Percentiles rank a stretch among this genome's conserved stretches.
These are phyloP conservation scores for Pangasianodon gigas DNA, from an alignment of 2,113 vertebrate species.

Conservation along the genomic window DNA sequence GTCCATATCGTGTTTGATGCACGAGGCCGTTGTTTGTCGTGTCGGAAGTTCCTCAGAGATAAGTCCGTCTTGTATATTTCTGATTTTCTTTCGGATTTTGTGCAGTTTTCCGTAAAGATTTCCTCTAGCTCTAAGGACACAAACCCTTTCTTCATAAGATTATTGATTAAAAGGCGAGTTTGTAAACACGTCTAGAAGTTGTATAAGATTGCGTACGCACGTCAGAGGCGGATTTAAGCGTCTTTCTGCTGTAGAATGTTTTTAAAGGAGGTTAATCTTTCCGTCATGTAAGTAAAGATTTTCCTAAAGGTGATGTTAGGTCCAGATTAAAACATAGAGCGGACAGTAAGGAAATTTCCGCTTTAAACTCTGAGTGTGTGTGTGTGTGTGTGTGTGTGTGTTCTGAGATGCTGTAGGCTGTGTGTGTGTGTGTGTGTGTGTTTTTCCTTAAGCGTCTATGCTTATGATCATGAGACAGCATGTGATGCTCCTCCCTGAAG, in stretches of 20 bases:
- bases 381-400: constrained; percentile 9
- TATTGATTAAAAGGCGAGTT: no score
- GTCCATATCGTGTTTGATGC: no score
- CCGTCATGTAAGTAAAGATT: not conserved
- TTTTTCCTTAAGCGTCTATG: constrained; percentile 61
- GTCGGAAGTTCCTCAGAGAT: no score
- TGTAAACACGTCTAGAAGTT: no score
- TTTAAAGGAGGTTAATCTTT: not conserved
- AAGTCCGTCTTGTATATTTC: no score
- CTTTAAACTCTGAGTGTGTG: not conserved
- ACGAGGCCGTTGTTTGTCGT: no score
- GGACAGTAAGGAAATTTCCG: not conserved
- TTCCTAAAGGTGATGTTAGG: not conserved
- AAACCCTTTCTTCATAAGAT: no score
- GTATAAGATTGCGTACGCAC: not conserved
- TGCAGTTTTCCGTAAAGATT: no score
- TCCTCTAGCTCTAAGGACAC: no score
- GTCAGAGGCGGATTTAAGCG: not conserved
- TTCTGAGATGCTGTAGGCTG: no score
- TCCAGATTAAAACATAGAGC: not conserved
- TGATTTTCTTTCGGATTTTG: no score
- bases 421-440: constrained; percentile 28
- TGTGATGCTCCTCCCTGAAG: constrained; percentile 64
- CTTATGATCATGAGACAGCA: constrained; percentile 69
- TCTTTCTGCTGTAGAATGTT: no score